Conservation (phyloP, 2,113 vertebrate species). For the Corvus cornix region DNA sequence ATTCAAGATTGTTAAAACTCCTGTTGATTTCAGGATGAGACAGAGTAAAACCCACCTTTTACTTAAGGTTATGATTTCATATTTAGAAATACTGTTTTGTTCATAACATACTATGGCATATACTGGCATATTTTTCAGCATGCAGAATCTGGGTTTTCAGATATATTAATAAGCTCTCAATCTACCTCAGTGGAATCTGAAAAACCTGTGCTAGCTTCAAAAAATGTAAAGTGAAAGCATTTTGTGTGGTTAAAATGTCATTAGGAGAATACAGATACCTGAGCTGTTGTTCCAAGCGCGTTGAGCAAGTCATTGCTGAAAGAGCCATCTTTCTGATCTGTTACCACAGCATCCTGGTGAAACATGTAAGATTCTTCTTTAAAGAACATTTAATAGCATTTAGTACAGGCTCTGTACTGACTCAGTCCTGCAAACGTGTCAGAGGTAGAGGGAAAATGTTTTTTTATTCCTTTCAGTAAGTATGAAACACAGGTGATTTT, state of each 20-base stretch:
- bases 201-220: background rate
- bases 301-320: background rate
- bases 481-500: background rate
- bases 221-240: background rate
- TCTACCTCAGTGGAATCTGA: background rate
- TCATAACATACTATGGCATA: background rate
- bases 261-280: background rate
- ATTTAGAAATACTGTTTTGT: background rate
- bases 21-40: background rate
- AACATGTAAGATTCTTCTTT: background rate
- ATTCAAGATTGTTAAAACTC: background rate
- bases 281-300: background rate
- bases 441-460: background rate
- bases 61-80: background rate
- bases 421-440: background rate
- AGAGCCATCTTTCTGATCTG: background rate
- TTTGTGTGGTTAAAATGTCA: background rate
- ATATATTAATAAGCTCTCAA: rapidly evolving
- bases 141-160: background rate
- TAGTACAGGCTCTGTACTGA: background rate
- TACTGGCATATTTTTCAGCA: background rate
- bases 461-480: background rate
- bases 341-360: background rate
- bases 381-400: background rate
- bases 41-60: background rate